Conservation (phyloP, 2,797 vertebrate species). For the Enteromius viviparus region DNA sequence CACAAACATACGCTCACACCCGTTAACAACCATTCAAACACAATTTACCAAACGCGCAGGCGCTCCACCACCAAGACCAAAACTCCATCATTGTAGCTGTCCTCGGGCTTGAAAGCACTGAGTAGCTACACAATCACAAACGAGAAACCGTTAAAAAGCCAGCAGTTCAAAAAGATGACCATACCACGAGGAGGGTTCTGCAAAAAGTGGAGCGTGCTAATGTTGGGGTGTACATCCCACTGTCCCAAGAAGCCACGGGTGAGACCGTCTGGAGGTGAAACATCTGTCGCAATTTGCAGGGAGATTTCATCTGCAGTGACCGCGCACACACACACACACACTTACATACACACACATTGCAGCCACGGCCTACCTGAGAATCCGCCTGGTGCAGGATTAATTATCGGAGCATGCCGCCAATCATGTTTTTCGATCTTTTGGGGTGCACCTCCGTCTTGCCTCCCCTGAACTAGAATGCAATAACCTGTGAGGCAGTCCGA, state of each 20-base stretch:
- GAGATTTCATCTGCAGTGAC: slow-evolving; percentile 55
- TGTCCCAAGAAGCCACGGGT: slow-evolving; percentile 77
- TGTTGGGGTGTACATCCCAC: slow-evolving; percentile 48
- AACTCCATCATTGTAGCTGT: background rate
- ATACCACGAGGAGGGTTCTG: background rate
- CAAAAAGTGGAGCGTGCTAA: slow-evolving; percentile 5
- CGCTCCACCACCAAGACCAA: background rate
- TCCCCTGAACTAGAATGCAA: background rate
- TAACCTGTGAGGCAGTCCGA: background rate
- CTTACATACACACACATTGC: slow-evolving; percentile 53
- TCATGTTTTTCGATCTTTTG: background rate
- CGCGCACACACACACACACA: slow-evolving; percentile 25
- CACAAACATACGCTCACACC: slow-evolving; percentile 49
- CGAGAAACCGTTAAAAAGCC: background rate
- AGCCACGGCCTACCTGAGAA: slow-evolving; percentile 44
- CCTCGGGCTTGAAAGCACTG: background rate
- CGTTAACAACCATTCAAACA: slow-evolving; percentile 44
- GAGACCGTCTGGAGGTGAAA: slow-evolving; percentile 67
- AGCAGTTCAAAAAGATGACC: background rate
- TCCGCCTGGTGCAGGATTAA: background rate
- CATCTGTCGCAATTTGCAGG: slow-evolving; percentile 58
- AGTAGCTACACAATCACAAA: slow-evolving; percentile 4
- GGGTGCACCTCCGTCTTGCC: background rate
- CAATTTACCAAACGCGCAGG: slow-evolving; percentile 11
- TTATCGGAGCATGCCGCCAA: background rate